Base-by-base conservation (phyloP, 2,888 invertebrate genomes). In the Odontothrips loti region DNA sequence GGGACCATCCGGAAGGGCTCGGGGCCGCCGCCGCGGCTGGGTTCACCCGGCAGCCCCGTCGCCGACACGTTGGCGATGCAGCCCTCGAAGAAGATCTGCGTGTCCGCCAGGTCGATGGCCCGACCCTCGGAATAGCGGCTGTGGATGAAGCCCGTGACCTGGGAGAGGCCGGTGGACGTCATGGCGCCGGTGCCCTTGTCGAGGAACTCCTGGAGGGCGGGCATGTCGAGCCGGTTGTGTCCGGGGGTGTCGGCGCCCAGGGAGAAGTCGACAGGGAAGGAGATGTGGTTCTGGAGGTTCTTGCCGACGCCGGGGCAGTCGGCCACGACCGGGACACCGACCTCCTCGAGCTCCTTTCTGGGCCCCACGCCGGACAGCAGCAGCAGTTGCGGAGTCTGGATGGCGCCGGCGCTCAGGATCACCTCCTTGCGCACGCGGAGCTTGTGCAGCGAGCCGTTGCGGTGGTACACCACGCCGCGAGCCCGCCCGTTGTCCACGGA, bases 221-320 rank as follows among this genome's bases (percentile, higher is more conserved):
- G 89, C 92, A 92, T 93, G 83, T 90, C 90, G 80, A 93, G 85
- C 79, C 91, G 90, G 3, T 90, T 90, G 15, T 80, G 81, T 43
- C 82, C 82, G 1, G 82, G 68, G 23, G 68, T 75, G 6, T 27
- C 68, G 27, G 4, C 9, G 23, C 27, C 68, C 68, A 75, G 23
- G 68, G 68, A 1, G 68, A 75, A 75, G 68, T 75, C 68, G 23
- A 75, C 68, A 11, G 68, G 23, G 68, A 75, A 75, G 23, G 68
- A 75, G 27, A 75, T 82, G 17, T 83, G 82, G 43, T 82, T 82
- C 68, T 75, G 92, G 0, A 93, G 86, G 85, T 93, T 93, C 85
- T 90, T 90, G 0, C 93, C 93, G 0, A 93, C 93, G 0, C 93
- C 93, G 0, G 92, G 92, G 29, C 93, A 86, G 83, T 93, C 90